Evolutionary conservation across 2,888 invertebrate species (phyloP).

Genomic region (Nemoura dubitans): DNA sequence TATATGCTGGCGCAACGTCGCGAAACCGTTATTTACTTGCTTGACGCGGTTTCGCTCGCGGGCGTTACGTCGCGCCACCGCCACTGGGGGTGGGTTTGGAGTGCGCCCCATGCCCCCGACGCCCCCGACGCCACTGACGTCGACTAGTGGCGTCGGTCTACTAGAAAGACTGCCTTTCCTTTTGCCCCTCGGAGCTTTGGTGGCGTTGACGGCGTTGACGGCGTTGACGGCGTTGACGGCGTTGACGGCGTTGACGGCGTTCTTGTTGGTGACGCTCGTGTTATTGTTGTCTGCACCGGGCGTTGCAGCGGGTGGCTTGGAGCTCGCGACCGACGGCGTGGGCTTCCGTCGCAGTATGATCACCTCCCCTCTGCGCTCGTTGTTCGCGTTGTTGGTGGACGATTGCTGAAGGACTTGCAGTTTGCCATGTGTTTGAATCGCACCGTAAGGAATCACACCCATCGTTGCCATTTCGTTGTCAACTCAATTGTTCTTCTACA

Average conservation of each 20-base stretch:
- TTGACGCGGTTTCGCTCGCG: slow-evolving; percentile 92
- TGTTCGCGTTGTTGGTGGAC: slow-evolving; percentile 68
- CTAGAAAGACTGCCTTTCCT: slow-evolving; percentile 46
- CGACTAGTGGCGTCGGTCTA: slow-evolving; percentile 59
- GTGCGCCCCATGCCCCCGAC: not conserved
- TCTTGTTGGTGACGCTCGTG: slow-evolving; percentile 53
- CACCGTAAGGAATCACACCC: slow-evolving; percentile 64
- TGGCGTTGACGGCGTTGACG: not conserved
- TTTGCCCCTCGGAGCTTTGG: slow-evolving; percentile 50
- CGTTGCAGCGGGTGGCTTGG: not conserved
- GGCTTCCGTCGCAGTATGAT: slow-evolving; percentile 66
- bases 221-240: not conserved
- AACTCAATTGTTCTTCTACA: not conserved
- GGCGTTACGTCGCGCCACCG: slow-evolving; percentile 89
- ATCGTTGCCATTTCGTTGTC: slow-evolving; percentile 64
- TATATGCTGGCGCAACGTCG: slow-evolving; percentile 85
- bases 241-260: not conserved
- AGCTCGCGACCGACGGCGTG: not conserved
- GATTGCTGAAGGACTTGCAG: slow-evolving; percentile 73
- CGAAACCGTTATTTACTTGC: slow-evolving; percentile 91
- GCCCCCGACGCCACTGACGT: not conserved
- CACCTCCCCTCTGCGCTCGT: slow-evolving; percentile 63
- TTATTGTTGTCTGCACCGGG: slow-evolving; percentile 16
- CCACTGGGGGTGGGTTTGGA: slow-evolving; percentile 73
- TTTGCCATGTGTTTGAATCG: slow-evolving; percentile 67